Percentiles rank a stretch among this genome's conserved stretches.
These are phyloP conservation scores for Cyanistes caeruleus DNA, from an alignment of 2,113 vertebrate genomes.

Conservation along the genomic window DNA sequence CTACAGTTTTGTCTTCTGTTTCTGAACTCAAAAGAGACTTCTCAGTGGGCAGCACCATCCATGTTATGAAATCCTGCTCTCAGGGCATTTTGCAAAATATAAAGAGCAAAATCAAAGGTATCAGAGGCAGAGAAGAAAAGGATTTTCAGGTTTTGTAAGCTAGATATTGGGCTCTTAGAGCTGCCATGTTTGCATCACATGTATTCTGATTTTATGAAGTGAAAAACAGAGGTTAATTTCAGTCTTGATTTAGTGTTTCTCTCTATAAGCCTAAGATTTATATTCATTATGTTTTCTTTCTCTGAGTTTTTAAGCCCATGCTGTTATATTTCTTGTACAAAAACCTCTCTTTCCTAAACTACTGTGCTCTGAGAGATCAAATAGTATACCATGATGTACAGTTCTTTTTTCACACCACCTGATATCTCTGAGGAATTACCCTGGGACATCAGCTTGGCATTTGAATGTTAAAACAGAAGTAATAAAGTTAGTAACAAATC, in stretches of 20 bases:
- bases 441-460: neutral
- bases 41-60: neutral
- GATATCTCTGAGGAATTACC: neutral
- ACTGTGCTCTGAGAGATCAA: neutral
- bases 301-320: neutral
- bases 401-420: neutral
- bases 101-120: neutral
- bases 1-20: neutral
- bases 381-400: neutral
- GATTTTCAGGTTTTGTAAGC: neutral
- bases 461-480: neutral
- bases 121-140: neutral
- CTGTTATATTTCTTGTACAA: neutral
- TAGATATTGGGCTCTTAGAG: neutral
- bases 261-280: neutral
- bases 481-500: neutral
- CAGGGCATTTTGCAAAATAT: neutral
- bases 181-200: neutral
- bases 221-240: neutral
- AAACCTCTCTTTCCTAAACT: neutral
- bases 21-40: neutral
- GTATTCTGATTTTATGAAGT: neutral
- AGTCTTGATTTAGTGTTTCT: neutral
- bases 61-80: neutral
- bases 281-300: neutral